Evolutionary conservation across 2,797 vertebrate species (phyloP).

Genomic region (Melopsittacus undulatus): DNA sequence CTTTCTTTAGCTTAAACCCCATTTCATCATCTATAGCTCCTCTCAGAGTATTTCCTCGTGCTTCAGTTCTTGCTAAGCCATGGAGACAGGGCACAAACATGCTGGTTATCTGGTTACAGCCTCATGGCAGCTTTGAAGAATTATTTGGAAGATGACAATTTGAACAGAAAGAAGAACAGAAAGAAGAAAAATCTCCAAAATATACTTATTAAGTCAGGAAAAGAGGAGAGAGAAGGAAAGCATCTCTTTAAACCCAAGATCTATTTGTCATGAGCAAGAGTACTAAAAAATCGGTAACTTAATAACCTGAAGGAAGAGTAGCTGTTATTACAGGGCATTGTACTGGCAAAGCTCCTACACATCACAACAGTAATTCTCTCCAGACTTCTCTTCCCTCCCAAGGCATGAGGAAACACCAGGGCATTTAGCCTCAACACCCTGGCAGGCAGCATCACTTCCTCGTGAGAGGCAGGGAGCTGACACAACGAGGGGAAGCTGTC

Average conservation of each 20-base stretch:
- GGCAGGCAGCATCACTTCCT: conserved; percentile 52
- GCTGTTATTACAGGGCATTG: conserved; percentile 13
- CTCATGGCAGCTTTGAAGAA: background rate
- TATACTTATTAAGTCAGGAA: background rate
- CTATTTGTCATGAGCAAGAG: background rate
- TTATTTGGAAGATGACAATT: background rate
- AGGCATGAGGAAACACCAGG: conserved; percentile 38
- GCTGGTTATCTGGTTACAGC: background rate
- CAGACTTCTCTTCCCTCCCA: conserved; percentile 31
- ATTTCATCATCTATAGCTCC: background rate
- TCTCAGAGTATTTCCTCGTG: background rate
- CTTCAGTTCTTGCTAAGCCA: background rate
- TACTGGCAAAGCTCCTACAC: background rate
- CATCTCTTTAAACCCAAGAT: background rate
- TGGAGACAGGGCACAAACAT: background rate
- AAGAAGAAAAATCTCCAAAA: background rate
- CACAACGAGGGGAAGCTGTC: background rate
- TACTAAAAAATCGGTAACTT: background rate
- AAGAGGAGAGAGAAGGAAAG: background rate
- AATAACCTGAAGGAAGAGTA: conserved; percentile 27
- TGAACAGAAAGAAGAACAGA: background rate
- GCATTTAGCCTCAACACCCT: background rate
- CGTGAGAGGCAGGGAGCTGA: background rate
- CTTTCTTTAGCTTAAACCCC: background rate
- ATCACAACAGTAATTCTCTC: background rate